phyloP scores from a whole-genome alignment of 1,140 invertebrate genomes.

The Zaprionus ornatus region DNA sequence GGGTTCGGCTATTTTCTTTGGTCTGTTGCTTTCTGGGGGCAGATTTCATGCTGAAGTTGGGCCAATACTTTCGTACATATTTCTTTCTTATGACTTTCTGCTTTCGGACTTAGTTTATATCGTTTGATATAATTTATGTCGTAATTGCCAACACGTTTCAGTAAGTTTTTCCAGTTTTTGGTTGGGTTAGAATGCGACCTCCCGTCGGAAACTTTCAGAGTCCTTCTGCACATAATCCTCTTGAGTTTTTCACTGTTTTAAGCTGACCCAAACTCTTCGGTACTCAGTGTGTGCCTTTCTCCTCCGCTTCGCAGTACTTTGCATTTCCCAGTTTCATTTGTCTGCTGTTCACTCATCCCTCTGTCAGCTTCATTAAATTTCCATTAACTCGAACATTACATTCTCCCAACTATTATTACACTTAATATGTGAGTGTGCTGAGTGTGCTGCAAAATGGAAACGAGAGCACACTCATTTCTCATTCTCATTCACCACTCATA shows the following conservation, averaged over 20 bases:
- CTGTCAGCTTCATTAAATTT: background rate
- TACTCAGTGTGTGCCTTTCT: background rate
- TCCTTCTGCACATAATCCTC: background rate
- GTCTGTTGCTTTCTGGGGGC: slow-evolving; percentile 18
- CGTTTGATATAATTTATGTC: slow-evolving; percentile 5
- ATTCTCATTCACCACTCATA: background rate
- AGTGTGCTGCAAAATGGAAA: background rate
- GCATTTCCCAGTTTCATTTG: background rate
- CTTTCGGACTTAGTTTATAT: slow-evolving; percentile 2
- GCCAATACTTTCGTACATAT: background rate
- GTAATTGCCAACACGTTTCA: slow-evolving; percentile 8
- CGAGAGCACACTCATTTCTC: background rate
- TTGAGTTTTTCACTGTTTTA: background rate
- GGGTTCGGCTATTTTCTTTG: slow-evolving; percentile 16
- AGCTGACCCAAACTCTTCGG: background rate
- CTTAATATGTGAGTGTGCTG: background rate
- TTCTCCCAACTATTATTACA: background rate
- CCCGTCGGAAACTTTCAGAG: background rate
- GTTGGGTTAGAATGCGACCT: background rate
- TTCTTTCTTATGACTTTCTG: slow-evolving; percentile 12
- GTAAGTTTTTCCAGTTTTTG: background rate
- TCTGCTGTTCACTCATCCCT: background rate
- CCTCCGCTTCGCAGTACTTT: background rate
- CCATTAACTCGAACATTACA: background rate
- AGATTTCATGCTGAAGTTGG: background rate